These are phyloP conservation scores for Buceros bicornis DNA, from an alignment of 2,797 vertebrate species.

Conservation along the genomic window DNA sequence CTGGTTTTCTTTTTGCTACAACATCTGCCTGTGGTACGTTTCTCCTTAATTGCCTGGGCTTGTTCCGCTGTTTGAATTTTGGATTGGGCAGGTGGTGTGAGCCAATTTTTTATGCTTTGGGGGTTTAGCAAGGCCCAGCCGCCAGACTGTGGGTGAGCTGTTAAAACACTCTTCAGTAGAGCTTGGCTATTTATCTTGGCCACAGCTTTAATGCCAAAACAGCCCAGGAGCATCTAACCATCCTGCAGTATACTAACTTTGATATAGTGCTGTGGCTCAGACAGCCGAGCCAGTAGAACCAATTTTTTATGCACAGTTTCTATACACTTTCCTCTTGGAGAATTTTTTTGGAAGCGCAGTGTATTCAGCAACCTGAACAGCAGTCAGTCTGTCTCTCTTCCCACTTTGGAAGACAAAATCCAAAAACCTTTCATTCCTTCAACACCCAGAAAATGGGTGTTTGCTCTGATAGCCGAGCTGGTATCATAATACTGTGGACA, in stretches of 20 bases:
- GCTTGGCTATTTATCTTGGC: constrained; percentile 57
- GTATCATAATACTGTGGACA: not conserved
- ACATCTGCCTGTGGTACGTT: not conserved
- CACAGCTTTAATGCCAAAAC: constrained; percentile 23
- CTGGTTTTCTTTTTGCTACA: not conserved
- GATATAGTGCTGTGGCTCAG: not conserved
- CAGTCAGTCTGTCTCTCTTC: not conserved
- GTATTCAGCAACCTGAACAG: not conserved
- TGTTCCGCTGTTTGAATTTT: constrained; percentile 36
- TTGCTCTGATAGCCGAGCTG: not conserved
- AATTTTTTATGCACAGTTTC: not conserved
- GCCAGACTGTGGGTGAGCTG: constrained; percentile 29
- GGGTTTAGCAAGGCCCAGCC: constrained; percentile 20
- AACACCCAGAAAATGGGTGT: not conserved
- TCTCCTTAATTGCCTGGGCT: constrained; percentile 2
- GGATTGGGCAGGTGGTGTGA: constrained; percentile 18
- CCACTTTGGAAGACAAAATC: not conserved
- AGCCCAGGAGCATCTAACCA: not conserved
- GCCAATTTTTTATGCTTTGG: constrained; percentile 42
- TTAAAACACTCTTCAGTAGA: constrained; percentile 40
- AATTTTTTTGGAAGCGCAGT: not conserved
- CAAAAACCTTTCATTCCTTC: not conserved
- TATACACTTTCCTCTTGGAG: not conserved
- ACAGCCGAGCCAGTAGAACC: not conserved
- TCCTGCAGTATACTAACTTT: constrained; percentile 38